Conservation (phyloP, 2,888 invertebrate genomes). For the Noctua fimbriata region DNA sequence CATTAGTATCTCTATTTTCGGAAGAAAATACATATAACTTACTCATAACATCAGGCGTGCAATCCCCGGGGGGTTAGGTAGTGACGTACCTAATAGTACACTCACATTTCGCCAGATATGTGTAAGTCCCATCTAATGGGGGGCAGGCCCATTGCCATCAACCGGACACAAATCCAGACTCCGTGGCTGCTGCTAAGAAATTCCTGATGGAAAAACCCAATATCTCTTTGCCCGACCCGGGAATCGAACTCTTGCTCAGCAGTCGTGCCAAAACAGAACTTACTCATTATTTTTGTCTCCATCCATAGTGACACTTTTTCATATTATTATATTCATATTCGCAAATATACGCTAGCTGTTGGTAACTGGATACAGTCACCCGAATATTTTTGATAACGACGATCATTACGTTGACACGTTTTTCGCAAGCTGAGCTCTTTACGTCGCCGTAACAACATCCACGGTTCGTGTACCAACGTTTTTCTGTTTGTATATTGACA, state of each 20-base stretch:
- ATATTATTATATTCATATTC: slow-evolving; percentile 18
- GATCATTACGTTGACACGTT: slow-evolving; percentile 48
- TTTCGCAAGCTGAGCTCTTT: slow-evolving; percentile 33
- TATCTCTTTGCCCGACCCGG: no score
- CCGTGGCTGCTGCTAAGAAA: not conserved
- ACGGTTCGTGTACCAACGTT: slow-evolving; percentile 32
- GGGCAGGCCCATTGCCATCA: no score
- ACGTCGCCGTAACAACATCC: slow-evolving; percentile 46
- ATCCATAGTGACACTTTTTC: not conserved
- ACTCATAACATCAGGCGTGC: no score
- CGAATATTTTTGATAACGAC: slow-evolving; percentile 60
- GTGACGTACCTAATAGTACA: no score
- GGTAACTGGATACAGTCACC: slow-evolving; percentile 33
- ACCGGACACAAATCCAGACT: no score
- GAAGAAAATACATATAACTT: slow-evolving; percentile 7
- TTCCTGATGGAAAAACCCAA: not conserved
- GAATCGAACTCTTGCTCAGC: no score
- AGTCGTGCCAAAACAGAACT: not conserved
- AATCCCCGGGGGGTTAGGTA: not conserved
- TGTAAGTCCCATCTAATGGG: no score
- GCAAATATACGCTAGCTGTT: slow-evolving; percentile 8
- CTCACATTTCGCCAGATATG: no score
- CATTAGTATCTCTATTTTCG: not conserved
- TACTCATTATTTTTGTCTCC: slow-evolving; percentile 15
- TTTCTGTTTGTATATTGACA: slow-evolving; percentile 61